Evolutionary conservation across 2,113 vertebrate species (phyloP), one percentile per base, ranked within the genome.

Genomic region (Prunella himalayana): DNA sequence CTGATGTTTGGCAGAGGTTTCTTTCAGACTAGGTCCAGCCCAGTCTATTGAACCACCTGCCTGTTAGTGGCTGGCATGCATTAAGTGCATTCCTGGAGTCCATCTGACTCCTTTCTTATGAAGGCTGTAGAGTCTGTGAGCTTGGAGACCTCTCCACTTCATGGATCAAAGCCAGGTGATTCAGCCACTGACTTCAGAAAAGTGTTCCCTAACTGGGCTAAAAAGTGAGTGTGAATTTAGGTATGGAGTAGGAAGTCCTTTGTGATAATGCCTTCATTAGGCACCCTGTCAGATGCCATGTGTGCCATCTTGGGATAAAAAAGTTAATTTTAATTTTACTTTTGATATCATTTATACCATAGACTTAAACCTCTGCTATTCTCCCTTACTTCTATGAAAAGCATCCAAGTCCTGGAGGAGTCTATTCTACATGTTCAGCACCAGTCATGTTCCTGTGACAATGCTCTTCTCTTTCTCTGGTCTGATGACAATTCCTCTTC

Each of bases 121-220:
- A 66, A 78, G 13, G 10, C 21, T 8, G 4, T n/a, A 12, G 21
- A 68, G 30, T 51, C 37, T 82, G 33, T 66, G 47, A 88, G 51
- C 47, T 69, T 72, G 28, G 42, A 78, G n/a, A 27, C 37, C 15
- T 31, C 41, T 76, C 49, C 45, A 35, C 17, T 54, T 41, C 1
- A 2, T 20, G 71, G 64, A 37, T 13, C 19, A 41, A 82, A 76
- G 37, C 0, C 0, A 54, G 28, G 17, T 35, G 22, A 50, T 77
- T 57, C 3, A 35, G 50, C 30, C 35, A 51, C 42, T 83, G 80
- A 18, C 72, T 92, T 90, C 33, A 78, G 72, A 78, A 88, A 53
- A 78, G 12, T 3, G 1, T 15, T 49, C 37, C 68, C 82, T 72
- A 50, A 30, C 23, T 63, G 73, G 71, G 27, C 11, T 42, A 56